These are phyloP conservation scores for Synergus itoensis DNA, from an alignment of 2,888 invertebrate species.

Conservation along the genomic window DNA sequence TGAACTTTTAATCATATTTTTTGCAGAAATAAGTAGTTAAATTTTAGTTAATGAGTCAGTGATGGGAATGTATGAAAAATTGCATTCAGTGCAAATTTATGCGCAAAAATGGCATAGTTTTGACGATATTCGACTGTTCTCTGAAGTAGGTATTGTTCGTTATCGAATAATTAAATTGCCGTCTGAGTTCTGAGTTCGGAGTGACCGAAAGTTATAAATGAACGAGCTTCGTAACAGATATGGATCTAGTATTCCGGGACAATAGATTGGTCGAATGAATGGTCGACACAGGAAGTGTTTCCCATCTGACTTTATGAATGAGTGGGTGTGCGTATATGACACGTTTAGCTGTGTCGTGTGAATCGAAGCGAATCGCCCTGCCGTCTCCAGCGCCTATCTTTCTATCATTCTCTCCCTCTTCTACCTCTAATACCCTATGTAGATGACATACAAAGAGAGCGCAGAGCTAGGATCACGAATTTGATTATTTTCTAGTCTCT, in stretches of 20 bases:
- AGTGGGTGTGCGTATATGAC: conserved; percentile 52
- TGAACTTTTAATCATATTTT: no score
- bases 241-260: conserved; percentile 52
- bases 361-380: conserved; percentile 65
- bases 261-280: conserved; percentile 68
- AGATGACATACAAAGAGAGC: conserved; percentile 50
- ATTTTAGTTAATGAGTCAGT: no score
- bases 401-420: conserved; percentile 19
- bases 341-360: conserved; percentile 58
- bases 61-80: no score
- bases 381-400: conserved; percentile 26
- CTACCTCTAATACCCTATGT: conserved; percentile 45
- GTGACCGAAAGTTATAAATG: conserved; percentile 43
- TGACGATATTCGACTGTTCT: conserved; percentile 7
- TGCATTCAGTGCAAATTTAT: background rate
- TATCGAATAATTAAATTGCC: conserved; percentile 36
- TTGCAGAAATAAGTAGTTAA: no score
- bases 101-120: background rate
- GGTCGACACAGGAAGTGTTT: conserved; percentile 69
- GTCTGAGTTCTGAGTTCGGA: conserved; percentile 32
- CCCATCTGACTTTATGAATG: conserved; percentile 69
- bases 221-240: conserved; percentile 45
- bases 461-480: conserved; percentile 15
- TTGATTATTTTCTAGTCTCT: conserved; percentile 32
- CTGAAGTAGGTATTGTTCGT: conserved; percentile 23